Conservation (phyloP, 2,888 invertebrate genomes). For the Nipponacmea schrenckii region DNA sequence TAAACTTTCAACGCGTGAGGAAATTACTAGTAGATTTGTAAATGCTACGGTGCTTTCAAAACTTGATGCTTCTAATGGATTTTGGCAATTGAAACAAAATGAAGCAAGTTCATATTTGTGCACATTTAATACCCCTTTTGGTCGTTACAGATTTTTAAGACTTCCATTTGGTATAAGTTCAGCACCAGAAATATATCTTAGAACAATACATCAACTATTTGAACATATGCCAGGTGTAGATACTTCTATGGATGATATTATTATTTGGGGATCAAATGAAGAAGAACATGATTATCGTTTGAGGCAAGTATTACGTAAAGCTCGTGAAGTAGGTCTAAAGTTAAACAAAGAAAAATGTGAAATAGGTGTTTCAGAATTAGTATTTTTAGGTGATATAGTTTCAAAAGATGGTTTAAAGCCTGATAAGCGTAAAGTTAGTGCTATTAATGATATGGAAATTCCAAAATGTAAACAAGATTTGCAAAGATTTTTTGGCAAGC, state of each 20-base stretch:
- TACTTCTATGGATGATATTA: constrained; percentile 19
- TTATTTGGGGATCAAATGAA: constrained; percentile 11
- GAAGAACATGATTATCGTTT: constrained; percentile 14
- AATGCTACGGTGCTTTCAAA: constrained; percentile 31
- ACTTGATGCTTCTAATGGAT: constrained; percentile 36
- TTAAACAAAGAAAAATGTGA: constrained; percentile 19
- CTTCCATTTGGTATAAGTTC: constrained; percentile 20
- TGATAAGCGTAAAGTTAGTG: constrained; percentile 9
- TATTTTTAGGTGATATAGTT: constrained; percentile 20
- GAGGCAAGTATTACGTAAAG: constrained; percentile 6
- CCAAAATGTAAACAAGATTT: no score
- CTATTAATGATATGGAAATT: neutral
- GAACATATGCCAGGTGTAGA: constrained; percentile 14
- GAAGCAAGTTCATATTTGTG: neutral
- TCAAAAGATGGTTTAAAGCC: constrained; percentile 13
- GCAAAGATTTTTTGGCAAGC: neutral
- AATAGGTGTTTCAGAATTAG: constrained; percentile 17
- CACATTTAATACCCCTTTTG: neutral
- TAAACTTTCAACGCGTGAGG: constrained; percentile 35
- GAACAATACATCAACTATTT: constrained; percentile 13
- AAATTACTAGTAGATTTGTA: constrained; percentile 32
- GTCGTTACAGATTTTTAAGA: neutral
- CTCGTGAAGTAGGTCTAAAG: constrained; percentile 8
- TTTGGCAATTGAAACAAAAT: constrained; percentile 33
- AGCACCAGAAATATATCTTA: constrained; percentile 18